Evolutionary conservation across 2,113 vertebrate genomes (phyloP).

Genomic region (Dromiciops gliroides): DNA sequence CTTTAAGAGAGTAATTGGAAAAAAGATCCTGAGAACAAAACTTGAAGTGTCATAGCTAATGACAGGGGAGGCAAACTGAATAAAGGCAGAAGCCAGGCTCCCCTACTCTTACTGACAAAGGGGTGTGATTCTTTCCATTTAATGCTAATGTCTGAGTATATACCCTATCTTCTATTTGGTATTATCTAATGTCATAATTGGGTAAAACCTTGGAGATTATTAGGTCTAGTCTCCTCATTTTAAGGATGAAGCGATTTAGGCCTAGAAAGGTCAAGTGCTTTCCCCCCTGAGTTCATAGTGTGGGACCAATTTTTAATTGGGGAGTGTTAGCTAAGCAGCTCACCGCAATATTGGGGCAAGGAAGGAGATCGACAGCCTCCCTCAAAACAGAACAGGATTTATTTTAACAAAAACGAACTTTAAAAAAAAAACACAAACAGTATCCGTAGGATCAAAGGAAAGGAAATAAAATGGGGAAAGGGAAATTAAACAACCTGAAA

Average conservation of each 20-base stretch:
- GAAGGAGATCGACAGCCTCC: too few species aligned
- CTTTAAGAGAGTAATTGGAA: constrained; percentile 25
- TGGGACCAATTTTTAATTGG: too few species aligned
- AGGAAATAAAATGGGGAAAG: too few species aligned
- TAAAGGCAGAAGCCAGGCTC: background rate
- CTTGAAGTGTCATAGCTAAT: background rate
- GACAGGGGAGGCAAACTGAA: background rate
- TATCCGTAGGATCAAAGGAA: too few species aligned
- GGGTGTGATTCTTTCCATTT: background rate
- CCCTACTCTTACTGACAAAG: background rate
- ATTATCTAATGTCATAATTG: background rate
- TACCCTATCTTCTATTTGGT: background rate
- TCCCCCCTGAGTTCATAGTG: background rate
- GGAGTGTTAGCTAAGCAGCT: too few species aligned
- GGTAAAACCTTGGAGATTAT: background rate
- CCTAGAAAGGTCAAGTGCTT: background rate
- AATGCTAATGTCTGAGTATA: background rate
- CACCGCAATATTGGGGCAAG: too few species aligned
- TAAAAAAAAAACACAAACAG: too few species aligned
- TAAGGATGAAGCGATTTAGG: background rate
- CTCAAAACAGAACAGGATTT: too few species aligned
- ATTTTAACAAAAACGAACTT: too few species aligned
- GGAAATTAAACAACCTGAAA: too few species aligned
- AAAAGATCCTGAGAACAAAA: background rate
- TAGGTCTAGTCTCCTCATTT: background rate